phyloP scores from a whole-genome alignment of 1,140 invertebrate genomes.

The Fopius arisanus region DNA sequence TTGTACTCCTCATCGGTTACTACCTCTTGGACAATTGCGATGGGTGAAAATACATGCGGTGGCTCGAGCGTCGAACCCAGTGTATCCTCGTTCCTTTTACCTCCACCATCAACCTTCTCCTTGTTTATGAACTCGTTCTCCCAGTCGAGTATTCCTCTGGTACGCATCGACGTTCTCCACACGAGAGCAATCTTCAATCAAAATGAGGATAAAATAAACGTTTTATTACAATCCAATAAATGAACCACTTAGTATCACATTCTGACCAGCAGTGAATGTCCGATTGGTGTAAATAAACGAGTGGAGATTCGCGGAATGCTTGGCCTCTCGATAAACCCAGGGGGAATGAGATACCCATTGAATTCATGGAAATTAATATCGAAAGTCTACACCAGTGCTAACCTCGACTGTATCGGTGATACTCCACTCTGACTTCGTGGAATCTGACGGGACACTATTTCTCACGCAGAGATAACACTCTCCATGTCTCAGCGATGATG shows the following conservation, averaged over 20 bases:
- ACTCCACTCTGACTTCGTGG: slow-evolving; percentile 50
- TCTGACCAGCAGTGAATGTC: too few relatives aligned
- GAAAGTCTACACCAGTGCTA: slow-evolving; percentile 3
- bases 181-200: slow-evolving; percentile 58
- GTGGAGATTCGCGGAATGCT: neutral
- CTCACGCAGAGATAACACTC: slow-evolving; percentile 67
- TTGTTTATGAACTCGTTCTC: slow-evolving; percentile 63
- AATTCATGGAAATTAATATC: slow-evolving; percentile 11
- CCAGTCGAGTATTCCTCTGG: slow-evolving; percentile 61
- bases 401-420: slow-evolving; percentile 59
- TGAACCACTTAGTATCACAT: too few relatives aligned
- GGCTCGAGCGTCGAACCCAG: slow-evolving; percentile 3
- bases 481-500: slow-evolving; percentile 60
- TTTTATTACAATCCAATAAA: neutral
- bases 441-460: slow-evolving; percentile 37
- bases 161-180: slow-evolving; percentile 63
- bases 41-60: slow-evolving; percentile 21
- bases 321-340: slow-evolving; percentile 40
- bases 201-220: neutral
- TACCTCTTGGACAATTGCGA: neutral
- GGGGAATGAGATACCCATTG: neutral
- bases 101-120: slow-evolving; percentile 46
- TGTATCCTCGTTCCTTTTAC: slow-evolving; percentile 34
- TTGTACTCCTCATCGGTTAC: slow-evolving; percentile 36
- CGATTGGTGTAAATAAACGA: neutral